Conservation (phyloP, 2,797 vertebrate species). For the Malurus leucopterus region DNA sequence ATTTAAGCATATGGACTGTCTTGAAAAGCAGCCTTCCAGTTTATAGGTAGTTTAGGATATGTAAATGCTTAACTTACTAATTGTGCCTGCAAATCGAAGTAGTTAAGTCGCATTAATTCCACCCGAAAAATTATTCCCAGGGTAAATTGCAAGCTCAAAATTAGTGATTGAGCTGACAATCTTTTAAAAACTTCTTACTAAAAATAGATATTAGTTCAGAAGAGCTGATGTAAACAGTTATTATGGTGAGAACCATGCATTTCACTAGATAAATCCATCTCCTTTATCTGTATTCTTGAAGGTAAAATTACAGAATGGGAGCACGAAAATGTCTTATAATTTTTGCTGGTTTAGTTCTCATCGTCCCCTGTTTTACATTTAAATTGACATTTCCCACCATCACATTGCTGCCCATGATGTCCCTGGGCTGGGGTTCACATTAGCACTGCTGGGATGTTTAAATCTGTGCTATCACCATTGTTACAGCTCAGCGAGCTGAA, state of each 20-base stretch:
- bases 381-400: background rate
- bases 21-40: background rate
- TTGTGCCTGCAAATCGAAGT: background rate
- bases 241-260: background rate
- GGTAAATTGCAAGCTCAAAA: background rate
- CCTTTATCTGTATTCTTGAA: background rate
- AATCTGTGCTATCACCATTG: background rate
- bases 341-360: background rate
- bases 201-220: slow-evolving; percentile 6
- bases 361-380: background rate
- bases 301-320: background rate
- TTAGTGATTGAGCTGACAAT: background rate
- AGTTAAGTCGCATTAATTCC: background rate
- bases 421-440: background rate
- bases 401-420: background rate
- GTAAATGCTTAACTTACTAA: background rate
- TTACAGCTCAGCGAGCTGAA: background rate
- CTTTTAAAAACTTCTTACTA: background rate
- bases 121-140: background rate
- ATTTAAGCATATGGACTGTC: background rate
- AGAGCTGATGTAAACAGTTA: background rate
- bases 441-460: background rate
- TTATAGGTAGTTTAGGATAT: background rate
- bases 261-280: background rate
- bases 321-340: background rate